Conservation (phyloP, 1,140 invertebrate species). For the Phthorimaea operculella region DNA sequence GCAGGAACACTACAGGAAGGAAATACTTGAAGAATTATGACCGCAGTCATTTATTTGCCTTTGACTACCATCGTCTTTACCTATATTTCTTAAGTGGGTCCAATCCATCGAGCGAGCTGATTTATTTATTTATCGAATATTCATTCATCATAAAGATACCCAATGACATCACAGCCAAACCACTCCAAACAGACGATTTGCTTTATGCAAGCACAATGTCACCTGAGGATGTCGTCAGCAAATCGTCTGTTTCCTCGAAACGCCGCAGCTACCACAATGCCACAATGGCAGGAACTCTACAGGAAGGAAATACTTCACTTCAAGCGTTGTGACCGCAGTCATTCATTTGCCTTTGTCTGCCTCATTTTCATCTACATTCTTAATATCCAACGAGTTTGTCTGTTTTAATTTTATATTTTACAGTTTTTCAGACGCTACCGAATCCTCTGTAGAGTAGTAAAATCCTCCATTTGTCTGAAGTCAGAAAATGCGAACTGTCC, state of each 20-base stretch:
- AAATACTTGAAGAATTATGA: background rate
- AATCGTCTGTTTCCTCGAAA: background rate
- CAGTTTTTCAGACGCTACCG: too few species aligned
- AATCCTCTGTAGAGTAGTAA: too few species aligned
- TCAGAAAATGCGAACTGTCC: too few species aligned
- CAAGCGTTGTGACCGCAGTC: background rate
- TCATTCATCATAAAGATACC: background rate
- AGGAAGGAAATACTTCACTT: constrained; percentile 8
- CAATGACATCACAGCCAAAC: background rate
- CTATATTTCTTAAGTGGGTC: too few species aligned
- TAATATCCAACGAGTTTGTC: too few species aligned
- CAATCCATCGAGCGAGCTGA: too few species aligned
- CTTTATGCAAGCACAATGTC: background rate
- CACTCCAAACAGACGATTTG: too few species aligned
- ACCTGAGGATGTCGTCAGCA: background rate
- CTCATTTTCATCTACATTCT: too few species aligned
- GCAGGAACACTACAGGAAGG: constrained; percentile 12
- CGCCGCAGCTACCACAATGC: background rate
- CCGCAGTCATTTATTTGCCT: background rate
- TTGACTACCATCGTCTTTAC: too few species aligned
- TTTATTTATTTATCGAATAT: too few species aligned
- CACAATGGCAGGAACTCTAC: constrained; percentile 13
- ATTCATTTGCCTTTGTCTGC: background rate
- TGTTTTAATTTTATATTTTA: too few species aligned
- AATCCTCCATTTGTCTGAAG: too few species aligned